Percentiles rank a stretch among this genome's conserved stretches.
phyloP scores from a whole-genome alignment of 2,888 invertebrate genomes.

The Patella caerulea region DNA sequence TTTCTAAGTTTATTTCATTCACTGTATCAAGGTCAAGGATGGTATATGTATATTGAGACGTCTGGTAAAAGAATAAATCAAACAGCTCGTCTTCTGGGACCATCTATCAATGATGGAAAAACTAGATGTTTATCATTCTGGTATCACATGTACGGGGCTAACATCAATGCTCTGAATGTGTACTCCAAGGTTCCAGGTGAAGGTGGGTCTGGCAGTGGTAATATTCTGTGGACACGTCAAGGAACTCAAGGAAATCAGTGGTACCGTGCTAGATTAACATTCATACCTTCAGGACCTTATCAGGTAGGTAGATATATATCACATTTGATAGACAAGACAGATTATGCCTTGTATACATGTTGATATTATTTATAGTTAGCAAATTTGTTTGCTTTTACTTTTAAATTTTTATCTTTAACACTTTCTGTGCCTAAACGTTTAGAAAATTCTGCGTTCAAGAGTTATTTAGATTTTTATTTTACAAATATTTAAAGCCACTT shows the following conservation, averaged over 20 bases:
- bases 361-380: too few relatives aligned
- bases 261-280: slow-evolving; percentile 36
- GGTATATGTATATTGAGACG: slow-evolving; percentile 76
- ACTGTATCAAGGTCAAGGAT: slow-evolving; percentile 40
- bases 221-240: slow-evolving; percentile 30
- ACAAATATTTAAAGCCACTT: slow-evolving; percentile 10
- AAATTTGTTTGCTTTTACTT: too few relatives aligned
- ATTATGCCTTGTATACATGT: too few relatives aligned
- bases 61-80: slow-evolving; percentile 75
- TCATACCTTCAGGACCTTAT: slow-evolving; percentile 20
- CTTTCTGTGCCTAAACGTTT: too few relatives aligned
- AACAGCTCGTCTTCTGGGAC: slow-evolving; percentile 73
- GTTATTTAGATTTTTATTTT: neutral
- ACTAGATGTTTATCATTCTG: slow-evolving; percentile 59
- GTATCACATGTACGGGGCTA: slow-evolving; percentile 63
- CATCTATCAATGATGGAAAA: slow-evolving; percentile 41
- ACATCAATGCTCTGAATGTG: slow-evolving; percentile 53
- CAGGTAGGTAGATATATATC: slow-evolving; percentile 16
- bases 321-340: too few relatives aligned
- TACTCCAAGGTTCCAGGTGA: slow-evolving; percentile 44
- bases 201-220: slow-evolving; percentile 18
- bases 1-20: neutral
- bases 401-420: too few relatives aligned
- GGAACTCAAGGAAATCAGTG: slow-evolving; percentile 47
- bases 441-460: too few relatives aligned